These are phyloP conservation scores for Eulimnadia texana DNA, from an alignment of 1,140 invertebrate genomes.

Conservation along the genomic window DNA sequence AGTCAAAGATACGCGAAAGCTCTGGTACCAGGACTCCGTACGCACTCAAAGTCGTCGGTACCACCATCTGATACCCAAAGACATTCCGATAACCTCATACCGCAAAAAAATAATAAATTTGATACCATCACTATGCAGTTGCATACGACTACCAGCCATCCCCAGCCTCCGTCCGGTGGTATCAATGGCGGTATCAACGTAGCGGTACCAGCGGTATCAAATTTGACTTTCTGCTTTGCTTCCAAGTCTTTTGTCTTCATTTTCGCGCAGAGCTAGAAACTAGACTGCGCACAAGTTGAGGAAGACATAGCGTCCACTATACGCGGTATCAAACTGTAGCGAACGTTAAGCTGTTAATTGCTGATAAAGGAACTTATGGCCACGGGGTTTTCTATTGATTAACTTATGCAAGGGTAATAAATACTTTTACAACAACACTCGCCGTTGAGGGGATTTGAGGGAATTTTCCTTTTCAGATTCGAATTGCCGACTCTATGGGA, in stretches of 20 bases:
- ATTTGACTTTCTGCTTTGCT: no score
- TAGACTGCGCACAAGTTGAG: no score
- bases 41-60: conserved; percentile 13
- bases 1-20: conserved; percentile 4
- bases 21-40: conserved; percentile 16
- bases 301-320: no score
- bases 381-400: not conserved
- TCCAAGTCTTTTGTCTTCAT: no score
- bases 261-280: no score
- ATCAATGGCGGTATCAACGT: not conserved
- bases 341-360: not conserved
- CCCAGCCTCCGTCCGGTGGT: not conserved
- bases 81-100: not conserved
- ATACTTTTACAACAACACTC: not conserved
- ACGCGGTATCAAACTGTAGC: no score
- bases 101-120: not conserved
- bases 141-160: not conserved
- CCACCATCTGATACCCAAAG: conserved; percentile 10
- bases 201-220: not conserved
- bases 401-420: not conserved
- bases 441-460: no score
- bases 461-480: no score
- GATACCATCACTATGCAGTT: not conserved
- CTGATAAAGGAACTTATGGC: no score
- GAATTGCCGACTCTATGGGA: no score